Evolutionary conservation across 92 coral and sea anemone genomes (phyloP).

Genomic region (Anthopleura xanthogrammica): DNA sequence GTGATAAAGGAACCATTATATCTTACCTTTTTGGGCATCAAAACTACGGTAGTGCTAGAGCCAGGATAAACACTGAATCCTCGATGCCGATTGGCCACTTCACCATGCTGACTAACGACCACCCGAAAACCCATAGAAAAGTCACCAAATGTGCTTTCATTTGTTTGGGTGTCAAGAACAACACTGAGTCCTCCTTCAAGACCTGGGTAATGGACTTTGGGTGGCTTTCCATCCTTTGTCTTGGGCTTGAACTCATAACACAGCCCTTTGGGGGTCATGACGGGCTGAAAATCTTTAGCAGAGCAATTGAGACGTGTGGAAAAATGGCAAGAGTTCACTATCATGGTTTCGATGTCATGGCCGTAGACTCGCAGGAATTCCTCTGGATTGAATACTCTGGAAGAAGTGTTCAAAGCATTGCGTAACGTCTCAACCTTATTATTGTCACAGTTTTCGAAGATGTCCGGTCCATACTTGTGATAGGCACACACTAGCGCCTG

Average conservation of each 20-base stretch:
- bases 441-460: slow-evolving; percentile 36
- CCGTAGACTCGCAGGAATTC: slow-evolving; percentile 44
- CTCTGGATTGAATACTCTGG: slow-evolving; percentile 45
- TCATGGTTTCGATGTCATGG: slow-evolving; percentile 37
- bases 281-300: slow-evolving; percentile 37
- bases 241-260: slow-evolving; percentile 52
- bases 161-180: slow-evolving; percentile 38
- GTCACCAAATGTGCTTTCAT: slow-evolving; percentile 39
- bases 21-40: background rate
- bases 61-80: slow-evolving; percentile 58
- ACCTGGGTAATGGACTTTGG: slow-evolving; percentile 30
- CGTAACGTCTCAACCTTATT: slow-evolving; percentile 7
- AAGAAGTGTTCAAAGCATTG: slow-evolving; percentile 8
- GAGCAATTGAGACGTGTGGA: slow-evolving; percentile 4
- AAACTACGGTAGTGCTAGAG: slow-evolving; percentile 4
- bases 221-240: background rate
- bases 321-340: slow-evolving; percentile 27
- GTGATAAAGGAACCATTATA: background rate
- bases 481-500: slow-evolving; percentile 53
- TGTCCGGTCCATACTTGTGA: slow-evolving; percentile 18
- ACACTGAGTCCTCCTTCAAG: slow-evolving; percentile 37
- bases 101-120: slow-evolving; percentile 43
- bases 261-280: slow-evolving; percentile 38
- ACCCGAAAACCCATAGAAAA: slow-evolving; percentile 52
- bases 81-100: slow-evolving; percentile 29